Evolutionary conservation across 2,797 vertebrate species (phyloP).

Genomic region (Acanthopagrus latus): DNA sequence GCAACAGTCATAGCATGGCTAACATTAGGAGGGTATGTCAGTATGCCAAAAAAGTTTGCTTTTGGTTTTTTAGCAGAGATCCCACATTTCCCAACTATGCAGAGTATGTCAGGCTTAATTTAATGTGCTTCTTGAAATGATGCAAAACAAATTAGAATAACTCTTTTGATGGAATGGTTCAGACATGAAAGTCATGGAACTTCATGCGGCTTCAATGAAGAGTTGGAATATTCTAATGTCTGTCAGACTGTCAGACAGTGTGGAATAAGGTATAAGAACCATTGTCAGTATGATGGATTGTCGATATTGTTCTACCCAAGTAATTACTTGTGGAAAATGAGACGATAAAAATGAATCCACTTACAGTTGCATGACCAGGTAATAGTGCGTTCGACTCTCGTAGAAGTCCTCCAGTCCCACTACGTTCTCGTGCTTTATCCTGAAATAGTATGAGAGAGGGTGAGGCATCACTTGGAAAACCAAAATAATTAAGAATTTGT

Average conservation of each 20-base stretch:
- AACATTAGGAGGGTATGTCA: too few relatives aligned
- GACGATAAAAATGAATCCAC: constrained; percentile 69
- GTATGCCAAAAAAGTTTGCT: too few relatives aligned
- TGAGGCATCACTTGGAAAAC: background rate
- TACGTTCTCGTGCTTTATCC: constrained; percentile 96
- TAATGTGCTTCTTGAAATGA: background rate
- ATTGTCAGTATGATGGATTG: background rate
- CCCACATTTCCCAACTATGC: background rate
- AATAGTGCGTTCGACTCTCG: constrained; percentile 94
- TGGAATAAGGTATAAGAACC: background rate
- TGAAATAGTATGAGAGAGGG: constrained; percentile 60
- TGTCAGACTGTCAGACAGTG: background rate
- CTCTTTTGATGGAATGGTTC: background rate
- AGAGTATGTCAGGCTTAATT: background rate
- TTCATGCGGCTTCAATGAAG: background rate
- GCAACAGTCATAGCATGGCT: too few relatives aligned
- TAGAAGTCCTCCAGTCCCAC: constrained; percentile 96
- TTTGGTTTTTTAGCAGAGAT: background rate
- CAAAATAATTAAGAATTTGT: too few relatives aligned
- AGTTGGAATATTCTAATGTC: background rate
- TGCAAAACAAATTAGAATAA: background rate
- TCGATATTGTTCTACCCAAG: background rate
- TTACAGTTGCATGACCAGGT: constrained; percentile 98
- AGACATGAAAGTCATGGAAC: background rate
- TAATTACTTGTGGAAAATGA: background rate